Conservation (phyloP, 2,113 vertebrate genomes). For the Charina bottae region DNA sequence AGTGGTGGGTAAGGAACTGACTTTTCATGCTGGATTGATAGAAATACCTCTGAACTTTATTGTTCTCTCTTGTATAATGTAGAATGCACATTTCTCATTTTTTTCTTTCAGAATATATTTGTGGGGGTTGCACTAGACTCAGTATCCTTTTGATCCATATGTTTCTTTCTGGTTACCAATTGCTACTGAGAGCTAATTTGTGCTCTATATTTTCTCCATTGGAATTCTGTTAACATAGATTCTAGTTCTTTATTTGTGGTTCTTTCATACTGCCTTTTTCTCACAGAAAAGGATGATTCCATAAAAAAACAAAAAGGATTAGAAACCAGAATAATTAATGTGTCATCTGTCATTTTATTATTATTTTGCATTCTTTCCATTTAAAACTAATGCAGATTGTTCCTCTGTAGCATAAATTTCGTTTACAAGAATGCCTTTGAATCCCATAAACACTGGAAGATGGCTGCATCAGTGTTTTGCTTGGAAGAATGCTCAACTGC, state of each 20-base stretch:
- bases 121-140: neutral
- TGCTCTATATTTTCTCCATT: neutral
- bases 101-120: neutral
- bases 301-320: neutral
- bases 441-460: neutral
- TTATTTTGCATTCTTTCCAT: neutral
- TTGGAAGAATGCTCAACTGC: neutral
- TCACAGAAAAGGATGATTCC: neutral
- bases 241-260: neutral
- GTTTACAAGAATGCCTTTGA: neutral
- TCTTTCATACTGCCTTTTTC: neutral
- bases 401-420: neutral
- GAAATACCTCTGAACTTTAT: neutral
- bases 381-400: neutral
- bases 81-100: neutral
- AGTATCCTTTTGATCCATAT: neutral
- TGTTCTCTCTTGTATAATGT: neutral
- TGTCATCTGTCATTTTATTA: neutral
- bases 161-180: neutral
- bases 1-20: constrained; percentile 43
- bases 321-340: neutral
- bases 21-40: neutral
- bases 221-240: neutral
- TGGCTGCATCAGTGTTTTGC: neutral
- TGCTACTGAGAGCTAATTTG: neutral